Percentiles rank a stretch among this genome's conserved stretches.
Evolutionary conservation across 2,113 vertebrate genomes (phyloP).

Genomic region (Haliaeetus leucogaster): DNA sequence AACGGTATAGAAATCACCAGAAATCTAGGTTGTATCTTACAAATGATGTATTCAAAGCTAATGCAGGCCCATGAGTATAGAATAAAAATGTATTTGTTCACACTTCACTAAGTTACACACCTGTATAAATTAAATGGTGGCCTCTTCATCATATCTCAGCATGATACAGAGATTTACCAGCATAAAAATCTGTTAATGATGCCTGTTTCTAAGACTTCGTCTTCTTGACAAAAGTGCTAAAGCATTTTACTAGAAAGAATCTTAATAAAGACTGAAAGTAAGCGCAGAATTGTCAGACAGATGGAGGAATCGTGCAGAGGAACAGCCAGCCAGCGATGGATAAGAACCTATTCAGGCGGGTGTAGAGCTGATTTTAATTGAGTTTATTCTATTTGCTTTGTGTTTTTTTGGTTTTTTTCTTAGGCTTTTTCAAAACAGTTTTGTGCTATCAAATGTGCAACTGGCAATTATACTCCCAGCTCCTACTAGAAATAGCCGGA

Average conservation of each 20-base stretch:
- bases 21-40: neutral
- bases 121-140: neutral
- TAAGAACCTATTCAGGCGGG: neutral
- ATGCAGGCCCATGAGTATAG: neutral
- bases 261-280: conserved; percentile 16
- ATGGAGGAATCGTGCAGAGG: neutral
- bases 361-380: neutral
- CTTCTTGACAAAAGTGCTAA: neutral
- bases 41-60: neutral
- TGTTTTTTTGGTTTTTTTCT: neutral
- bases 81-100: neutral
- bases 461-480: neutral
- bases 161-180: neutral
- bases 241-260: neutral
- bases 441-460: neutral
- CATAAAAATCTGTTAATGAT: neutral
- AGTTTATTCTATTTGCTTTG: conserved; percentile 1
- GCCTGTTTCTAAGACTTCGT: neutral
- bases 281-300: neutral
- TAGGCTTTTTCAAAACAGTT: neutral
- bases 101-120: neutral
- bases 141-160: neutral
- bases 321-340: neutral
- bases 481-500: neutral
- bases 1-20: neutral